Percentiles rank a stretch among this genome's conserved stretches.
Evolutionary conservation across 2,797 vertebrate genomes (phyloP).

Genomic region (Mustela erminea): DNA sequence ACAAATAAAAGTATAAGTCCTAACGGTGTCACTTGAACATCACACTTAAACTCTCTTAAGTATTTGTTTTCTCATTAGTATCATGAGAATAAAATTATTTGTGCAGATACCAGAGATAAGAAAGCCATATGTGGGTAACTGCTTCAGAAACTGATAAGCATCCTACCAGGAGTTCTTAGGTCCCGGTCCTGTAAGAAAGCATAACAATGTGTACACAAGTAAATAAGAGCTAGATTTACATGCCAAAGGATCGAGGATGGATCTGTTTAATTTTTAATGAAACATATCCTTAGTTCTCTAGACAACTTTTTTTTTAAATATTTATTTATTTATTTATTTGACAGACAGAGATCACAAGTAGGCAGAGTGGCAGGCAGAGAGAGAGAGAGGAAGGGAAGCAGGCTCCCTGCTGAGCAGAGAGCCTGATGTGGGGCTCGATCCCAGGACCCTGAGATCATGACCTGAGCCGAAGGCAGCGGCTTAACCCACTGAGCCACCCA

Average conservation of each 20-base stretch:
- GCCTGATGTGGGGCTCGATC: too few relatives aligned
- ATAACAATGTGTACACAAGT: neutral
- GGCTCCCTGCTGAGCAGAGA: too few relatives aligned
- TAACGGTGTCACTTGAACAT: neutral
- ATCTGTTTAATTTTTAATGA: neutral
- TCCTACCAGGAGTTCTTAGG: neutral
- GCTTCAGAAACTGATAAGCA: neutral
- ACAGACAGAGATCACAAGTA: too few relatives aligned
- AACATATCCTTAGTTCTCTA: neutral
- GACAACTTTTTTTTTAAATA: neutral
- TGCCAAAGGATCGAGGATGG: neutral
- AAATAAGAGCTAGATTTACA: neutral
- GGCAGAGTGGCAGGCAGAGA: too few relatives aligned
- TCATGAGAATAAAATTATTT: constrained; percentile 32
- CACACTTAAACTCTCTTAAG: neutral
- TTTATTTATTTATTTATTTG: too few relatives aligned
- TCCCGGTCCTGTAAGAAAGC: neutral
- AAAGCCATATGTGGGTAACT: neutral
- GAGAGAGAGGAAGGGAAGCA: too few relatives aligned
- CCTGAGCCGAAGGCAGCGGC: too few relatives aligned
- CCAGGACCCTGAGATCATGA: too few relatives aligned
- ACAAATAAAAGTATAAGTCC: neutral
- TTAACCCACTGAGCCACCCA: too few relatives aligned
- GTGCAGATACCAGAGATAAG: neutral
- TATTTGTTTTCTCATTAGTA: neutral